Evolutionary conservation across 2,113 vertebrate genomes (phyloP).

Genomic region (Corydoras maculifer): DNA sequence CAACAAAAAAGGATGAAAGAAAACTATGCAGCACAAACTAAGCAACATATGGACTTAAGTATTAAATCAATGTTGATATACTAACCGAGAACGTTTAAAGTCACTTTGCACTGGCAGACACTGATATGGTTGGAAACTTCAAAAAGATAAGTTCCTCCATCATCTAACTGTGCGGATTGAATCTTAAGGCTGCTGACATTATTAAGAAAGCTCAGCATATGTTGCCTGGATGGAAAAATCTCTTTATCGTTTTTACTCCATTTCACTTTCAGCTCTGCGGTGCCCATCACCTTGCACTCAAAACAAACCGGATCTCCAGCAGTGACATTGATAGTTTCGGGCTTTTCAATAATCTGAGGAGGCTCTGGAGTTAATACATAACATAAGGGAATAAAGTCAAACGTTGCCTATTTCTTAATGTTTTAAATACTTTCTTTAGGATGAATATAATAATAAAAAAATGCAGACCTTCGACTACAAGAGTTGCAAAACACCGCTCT

Average conservation of each 20-base stretch:
- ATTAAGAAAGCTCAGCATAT: conserved; percentile 85
- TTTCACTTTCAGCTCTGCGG: conserved; percentile 87
- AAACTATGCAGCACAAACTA: neutral
- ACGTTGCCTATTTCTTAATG: neutral
- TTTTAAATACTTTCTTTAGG: neutral
- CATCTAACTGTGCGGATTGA: conserved; percentile 79
- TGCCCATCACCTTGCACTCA: conserved; percentile 87
- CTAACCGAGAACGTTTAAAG: conserved; percentile 85
- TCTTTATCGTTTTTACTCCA: conserved; percentile 90
- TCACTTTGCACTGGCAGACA: conserved; percentile 79
- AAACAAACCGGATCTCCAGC: conserved; percentile 87
- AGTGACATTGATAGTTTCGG: conserved; percentile 84
- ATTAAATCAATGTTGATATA: conserved; percentile 44
- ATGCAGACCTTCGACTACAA: conserved; percentile 88
- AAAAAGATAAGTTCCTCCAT: conserved; percentile 86
- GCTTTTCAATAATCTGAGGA: conserved; percentile 85
- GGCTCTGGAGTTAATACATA: conserved; percentile 71
- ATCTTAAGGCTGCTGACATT: conserved; percentile 87
- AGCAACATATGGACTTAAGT: no score
- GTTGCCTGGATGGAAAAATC: conserved; percentile 84
- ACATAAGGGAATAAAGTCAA: neutral
- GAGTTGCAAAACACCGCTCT: conserved; percentile 83
- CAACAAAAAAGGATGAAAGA: conserved; percentile 53
- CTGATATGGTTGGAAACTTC: conserved; percentile 92
- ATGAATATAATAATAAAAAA: conserved; percentile 15